A percentile compares a stretch with the other conserved stretches of the same genome.
phyloP scores from a whole-genome alignment of 2,888 invertebrate species.

The Nowickia ferox region DNA sequence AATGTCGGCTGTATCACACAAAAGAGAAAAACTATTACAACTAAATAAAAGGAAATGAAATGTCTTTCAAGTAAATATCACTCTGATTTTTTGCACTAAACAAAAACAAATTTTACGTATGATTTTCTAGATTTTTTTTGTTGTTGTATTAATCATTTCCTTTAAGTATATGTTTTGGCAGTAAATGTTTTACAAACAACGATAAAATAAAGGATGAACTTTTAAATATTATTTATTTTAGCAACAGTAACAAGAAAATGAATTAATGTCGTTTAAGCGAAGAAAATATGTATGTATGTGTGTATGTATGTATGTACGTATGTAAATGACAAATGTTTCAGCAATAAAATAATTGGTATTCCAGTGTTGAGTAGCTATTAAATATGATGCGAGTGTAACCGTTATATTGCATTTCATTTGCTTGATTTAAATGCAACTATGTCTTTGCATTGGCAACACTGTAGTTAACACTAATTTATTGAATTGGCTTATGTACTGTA shows the following conservation, averaged over 20 bases:
- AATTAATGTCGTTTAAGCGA: slow-evolving; percentile 3
- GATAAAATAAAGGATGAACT: slow-evolving; percentile 29
- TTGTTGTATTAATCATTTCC: not conserved
- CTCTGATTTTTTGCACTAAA: slow-evolving; percentile 18
- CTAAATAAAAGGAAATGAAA: slow-evolving; percentile 19
- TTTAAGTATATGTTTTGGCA: slow-evolving; percentile 32
- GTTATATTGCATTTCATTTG: not conserved
- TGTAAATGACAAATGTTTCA: slow-evolving; percentile 7
- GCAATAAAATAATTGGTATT: slow-evolving; percentile 31
- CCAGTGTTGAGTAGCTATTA: not conserved
- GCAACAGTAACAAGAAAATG: slow-evolving; percentile 43
- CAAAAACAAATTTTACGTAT: not conserved
- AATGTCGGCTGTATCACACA: slow-evolving; percentile 68
- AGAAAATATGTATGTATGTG: not conserved
- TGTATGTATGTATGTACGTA: too few relatives aligned
- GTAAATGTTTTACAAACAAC: slow-evolving; percentile 18
- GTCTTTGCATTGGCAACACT: slow-evolving; percentile 22
- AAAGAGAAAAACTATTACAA: slow-evolving; percentile 35
- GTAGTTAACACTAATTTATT: slow-evolving; percentile 12
- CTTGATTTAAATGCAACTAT: not conserved
- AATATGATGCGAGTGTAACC: not conserved
- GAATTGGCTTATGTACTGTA: too few relatives aligned
- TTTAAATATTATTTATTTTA: slow-evolving; percentile 47
- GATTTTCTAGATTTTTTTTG: not conserved
- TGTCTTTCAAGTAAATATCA: slow-evolving; percentile 41